Evolutionary conservation across 2,888 invertebrate genomes (phyloP).

Genomic region (Scelioninae gen. 1): DNA sequence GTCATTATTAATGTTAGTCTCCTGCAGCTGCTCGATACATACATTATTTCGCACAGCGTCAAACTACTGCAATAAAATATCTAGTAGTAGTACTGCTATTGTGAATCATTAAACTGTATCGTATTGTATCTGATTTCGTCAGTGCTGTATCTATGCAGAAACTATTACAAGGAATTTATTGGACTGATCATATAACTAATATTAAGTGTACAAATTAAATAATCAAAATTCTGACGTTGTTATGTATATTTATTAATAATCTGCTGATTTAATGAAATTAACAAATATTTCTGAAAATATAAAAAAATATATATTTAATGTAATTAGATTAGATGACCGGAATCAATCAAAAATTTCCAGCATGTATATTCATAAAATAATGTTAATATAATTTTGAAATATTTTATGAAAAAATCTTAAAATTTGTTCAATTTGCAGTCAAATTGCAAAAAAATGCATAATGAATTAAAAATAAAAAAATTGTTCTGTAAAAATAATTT

Average conservation of each 20-base stretch:
- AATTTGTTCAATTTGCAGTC: too few relatives aligned
- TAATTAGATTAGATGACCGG: too few relatives aligned
- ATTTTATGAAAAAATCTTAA: neutral
- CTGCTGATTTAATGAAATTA: too few relatives aligned
- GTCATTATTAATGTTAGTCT: neutral
- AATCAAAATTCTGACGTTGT: neutral
- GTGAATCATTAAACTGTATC: slow-evolving; percentile 1
- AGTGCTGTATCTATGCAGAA: neutral
- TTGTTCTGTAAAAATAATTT: too few relatives aligned
- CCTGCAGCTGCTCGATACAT: neutral
- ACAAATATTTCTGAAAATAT: too few relatives aligned
- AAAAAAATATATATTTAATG: too few relatives aligned
- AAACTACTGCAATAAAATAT: neutral
- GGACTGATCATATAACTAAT: neutral
- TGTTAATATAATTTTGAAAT: neutral
- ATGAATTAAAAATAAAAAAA: too few relatives aligned
- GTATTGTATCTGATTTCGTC: slow-evolving; percentile 4
- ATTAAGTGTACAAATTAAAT: neutral
- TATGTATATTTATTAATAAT: neutral
- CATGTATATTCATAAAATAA: too few relatives aligned
- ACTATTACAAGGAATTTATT: slow-evolving; percentile 4
- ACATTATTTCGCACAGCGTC: neutral
- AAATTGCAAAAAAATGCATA: too few relatives aligned
- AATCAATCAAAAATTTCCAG: too few relatives aligned
- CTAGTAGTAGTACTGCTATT: neutral